Conservation (phyloP, 2,113 vertebrate genomes). For the Cebus imitator region DNA sequence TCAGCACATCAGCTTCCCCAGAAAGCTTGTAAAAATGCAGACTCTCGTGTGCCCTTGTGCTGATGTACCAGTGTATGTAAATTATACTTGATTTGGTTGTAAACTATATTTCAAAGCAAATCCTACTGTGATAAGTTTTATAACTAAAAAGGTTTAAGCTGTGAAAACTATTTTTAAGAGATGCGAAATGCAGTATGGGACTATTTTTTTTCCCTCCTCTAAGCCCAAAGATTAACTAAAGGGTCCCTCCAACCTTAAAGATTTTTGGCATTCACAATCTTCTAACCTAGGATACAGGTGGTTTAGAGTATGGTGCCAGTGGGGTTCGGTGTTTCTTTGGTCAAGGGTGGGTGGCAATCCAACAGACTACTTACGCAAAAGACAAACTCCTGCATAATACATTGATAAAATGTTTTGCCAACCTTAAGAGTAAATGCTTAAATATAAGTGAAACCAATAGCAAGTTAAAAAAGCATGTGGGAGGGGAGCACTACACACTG, state of each 20-base stretch:
- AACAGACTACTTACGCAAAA: not conserved
- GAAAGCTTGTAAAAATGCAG: not conserved
- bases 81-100: slow-evolving; percentile 82
- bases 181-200: slow-evolving; percentile 46
- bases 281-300: not conserved
- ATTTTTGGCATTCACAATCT: slow-evolving; percentile 25
- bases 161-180: slow-evolving; percentile 66
- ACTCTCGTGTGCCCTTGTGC: slow-evolving; percentile 83
- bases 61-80: slow-evolving; percentile 87
- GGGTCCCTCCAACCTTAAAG: not conserved
- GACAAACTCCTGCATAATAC: not conserved
- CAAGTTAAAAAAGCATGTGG: not conserved
- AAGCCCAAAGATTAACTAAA: slow-evolving; percentile 48
- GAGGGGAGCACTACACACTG: too few relatives aligned
- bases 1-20: not conserved
- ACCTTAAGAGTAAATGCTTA: not conserved
- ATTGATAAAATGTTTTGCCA: not conserved
- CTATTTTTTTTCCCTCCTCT: not conserved
- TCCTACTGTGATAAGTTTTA: slow-evolving; percentile 78
- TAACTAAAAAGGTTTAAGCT: slow-evolving; percentile 64
- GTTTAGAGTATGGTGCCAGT: not conserved
- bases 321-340: not conserved
- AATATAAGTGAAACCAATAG: not conserved
- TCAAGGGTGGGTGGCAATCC: not conserved
- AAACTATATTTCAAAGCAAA: slow-evolving; percentile 84